These are phyloP conservation scores for Catocala fraxini DNA, from an alignment of 2,888 invertebrate genomes.

Conservation along the genomic window DNA sequence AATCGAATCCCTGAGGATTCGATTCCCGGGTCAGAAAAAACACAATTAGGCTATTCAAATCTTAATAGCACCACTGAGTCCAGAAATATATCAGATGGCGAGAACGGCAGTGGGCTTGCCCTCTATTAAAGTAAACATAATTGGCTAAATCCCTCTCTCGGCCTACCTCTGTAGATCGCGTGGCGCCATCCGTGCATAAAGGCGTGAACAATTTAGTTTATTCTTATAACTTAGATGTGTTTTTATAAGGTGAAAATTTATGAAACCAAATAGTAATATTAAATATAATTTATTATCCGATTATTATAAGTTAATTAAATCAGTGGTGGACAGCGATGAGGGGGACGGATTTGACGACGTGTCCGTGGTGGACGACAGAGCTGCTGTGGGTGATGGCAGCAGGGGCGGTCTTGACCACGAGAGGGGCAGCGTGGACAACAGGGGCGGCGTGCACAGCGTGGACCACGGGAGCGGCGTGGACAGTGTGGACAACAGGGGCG, in stretches of 20 bases:
- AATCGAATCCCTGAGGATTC: too few relatives aligned
- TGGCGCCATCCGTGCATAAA: too few relatives aligned
- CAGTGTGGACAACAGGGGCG: constrained; percentile 74
- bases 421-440: constrained; percentile 59
- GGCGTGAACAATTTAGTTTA: too few relatives aligned
- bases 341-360: constrained; percentile 75
- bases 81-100: too few relatives aligned
- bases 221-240: too few relatives aligned
- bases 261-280: constrained; percentile 18
- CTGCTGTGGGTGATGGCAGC: constrained; percentile 73
- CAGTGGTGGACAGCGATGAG: constrained; percentile 74
- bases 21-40: too few relatives aligned
- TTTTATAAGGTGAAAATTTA: neutral
- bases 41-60: too few relatives aligned
- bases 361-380: constrained; percentile 74
- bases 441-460: constrained; percentile 47
- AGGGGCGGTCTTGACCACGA: constrained; percentile 76
- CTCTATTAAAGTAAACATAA: too few relatives aligned
- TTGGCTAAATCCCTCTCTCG: too few relatives aligned
- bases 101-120: too few relatives aligned
- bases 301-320: constrained; percentile 41
- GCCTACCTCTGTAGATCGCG: too few relatives aligned
- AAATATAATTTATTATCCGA: constrained; percentile 34
- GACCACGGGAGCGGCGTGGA: constrained; percentile 69
- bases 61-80: too few relatives aligned